Evolutionary conservation across 2,113 vertebrate species (phyloP), one percentile per base, ranked within the genome.

Genomic region (Corythoichthys haematopterus): DNA sequence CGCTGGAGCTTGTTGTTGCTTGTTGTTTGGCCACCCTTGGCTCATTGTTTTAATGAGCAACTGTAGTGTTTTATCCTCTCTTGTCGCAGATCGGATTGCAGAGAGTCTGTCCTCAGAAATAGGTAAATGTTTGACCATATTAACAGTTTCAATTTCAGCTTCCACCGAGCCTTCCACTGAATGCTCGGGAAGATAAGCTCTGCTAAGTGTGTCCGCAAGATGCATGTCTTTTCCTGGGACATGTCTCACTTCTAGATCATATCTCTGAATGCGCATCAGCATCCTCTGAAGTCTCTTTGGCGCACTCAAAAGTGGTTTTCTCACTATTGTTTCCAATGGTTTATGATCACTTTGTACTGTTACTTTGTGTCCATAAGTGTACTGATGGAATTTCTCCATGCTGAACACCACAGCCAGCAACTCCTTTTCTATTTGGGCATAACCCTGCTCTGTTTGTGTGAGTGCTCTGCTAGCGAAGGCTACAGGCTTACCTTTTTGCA

Each of bases 371-470:
- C 58, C 58, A 20, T 43, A 60, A 0, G 37, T 60, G 8, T n/a
- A 40, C 6, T 60, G 37, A 11, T 43, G 58, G 4, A 20, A 60
- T 3, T 20, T 40, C 2, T 60, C 58, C 58, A n/a, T 60, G 2
- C 58, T 4, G 11, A 60, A 72, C 4, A 75, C 9, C 2, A 75
- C 69, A 10, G 53, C 77, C 2, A 70, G 33, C 15, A 48, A 72
- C n/a, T 59, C 37, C 10, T 60, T 60, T 9, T 60, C 57, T 9
- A 60, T 60, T 10, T 60, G 12, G 4, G 79, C 66, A 63, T 74
- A 68, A 2, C 48, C 71, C 10, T 45, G 20, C 20, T 28, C 20
- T 28, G 20, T 28, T 28, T 28, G 20, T 28, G 20, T 28, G 20
- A 28, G 20, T 28, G 20, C 20, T 28, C 20, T 28, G 20, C 20